Evolutionary conservation across 2,888 invertebrate species (phyloP).

Genomic region (Slavum lentiscoides): DNA sequence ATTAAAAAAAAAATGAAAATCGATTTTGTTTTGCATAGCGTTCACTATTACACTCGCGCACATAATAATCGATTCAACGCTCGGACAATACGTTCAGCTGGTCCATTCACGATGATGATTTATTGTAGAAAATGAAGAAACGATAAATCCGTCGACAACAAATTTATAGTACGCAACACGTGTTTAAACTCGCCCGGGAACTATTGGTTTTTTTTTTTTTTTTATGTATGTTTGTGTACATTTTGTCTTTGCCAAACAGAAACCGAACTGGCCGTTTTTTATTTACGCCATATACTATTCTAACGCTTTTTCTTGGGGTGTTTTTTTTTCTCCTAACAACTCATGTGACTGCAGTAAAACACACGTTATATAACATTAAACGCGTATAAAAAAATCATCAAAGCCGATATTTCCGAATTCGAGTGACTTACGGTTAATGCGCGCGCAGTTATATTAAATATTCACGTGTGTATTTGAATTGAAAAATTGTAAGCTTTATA

Average conservation of each 20-base stretch:
- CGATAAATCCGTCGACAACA: not conserved
- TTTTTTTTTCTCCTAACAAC: not conserved
- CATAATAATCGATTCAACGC: too few species aligned
- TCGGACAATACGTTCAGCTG: not conserved
- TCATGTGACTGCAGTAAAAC: not conserved
- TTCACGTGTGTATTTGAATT: too few species aligned
- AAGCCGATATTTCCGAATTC: too few species aligned
- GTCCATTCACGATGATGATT: not conserved
- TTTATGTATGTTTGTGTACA: not conserved
- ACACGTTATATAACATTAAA: too few species aligned
- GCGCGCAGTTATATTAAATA: too few species aligned
- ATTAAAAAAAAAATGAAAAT: not conserved
- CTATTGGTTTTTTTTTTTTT: too few species aligned
- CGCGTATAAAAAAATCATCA: too few species aligned
- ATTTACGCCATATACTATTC: not conserved
- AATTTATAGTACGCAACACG: not conserved
- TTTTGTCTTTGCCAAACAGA: constrained; percentile 1
- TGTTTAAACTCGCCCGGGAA: not conserved
- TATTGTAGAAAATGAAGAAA: not conserved
- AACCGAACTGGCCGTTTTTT: not conserved
- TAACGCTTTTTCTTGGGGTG: not conserved
- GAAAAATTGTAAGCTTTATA: too few species aligned
- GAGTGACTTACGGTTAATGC: too few species aligned
- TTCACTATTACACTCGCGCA: too few species aligned
- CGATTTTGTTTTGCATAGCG: too few species aligned